These are phyloP conservation scores for Austrofundulus limnaeus DNA, from an alignment of 2,113 vertebrate genomes.

Conservation along the genomic window DNA sequence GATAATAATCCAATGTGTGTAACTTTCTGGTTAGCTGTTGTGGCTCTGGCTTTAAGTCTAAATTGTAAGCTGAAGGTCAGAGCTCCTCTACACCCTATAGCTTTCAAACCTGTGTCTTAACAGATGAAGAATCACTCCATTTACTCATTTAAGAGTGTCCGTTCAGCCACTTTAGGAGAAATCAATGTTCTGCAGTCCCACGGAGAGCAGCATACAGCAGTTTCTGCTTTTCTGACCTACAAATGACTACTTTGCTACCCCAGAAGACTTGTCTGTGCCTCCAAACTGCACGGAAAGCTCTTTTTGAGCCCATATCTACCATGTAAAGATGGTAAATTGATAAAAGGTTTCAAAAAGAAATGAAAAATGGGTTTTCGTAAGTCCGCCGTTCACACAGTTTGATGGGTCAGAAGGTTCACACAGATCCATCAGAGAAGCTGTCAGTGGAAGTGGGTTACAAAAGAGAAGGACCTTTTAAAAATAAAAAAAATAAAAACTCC, in stretches of 20 bases:
- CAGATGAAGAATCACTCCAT: conserved; percentile 82
- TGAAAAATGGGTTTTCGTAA: background rate
- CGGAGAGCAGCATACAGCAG: conserved; percentile 55
- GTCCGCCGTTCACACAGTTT: background rate
- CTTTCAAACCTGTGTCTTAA: conserved; percentile 77
- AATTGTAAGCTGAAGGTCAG: conserved; percentile 85
- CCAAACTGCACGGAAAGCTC: conserved; percentile 17
- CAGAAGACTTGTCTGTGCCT: conserved; percentile 35
- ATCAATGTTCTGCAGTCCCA: conserved; percentile 70
- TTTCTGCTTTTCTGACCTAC: conserved; percentile 58
- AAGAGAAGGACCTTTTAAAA: background rate
- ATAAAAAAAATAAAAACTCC: background rate
- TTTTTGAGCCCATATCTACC: conserved; percentile 20
- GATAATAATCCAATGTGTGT: too few species aligned
- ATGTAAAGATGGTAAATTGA: conserved; percentile 1
- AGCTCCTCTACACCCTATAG: conserved; percentile 75
- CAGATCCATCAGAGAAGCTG: background rate
- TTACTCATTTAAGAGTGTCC: conserved; percentile 70
- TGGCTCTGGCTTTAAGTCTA: conserved; percentile 45
- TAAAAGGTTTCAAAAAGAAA: background rate
- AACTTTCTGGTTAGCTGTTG: background rate
- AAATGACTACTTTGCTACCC: conserved; percentile 57
- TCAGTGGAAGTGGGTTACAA: background rate
- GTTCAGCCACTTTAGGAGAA: conserved; percentile 70
- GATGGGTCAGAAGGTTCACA: background rate